phyloP scores from a whole-genome alignment of 1,140 invertebrate genomes.

The Pseudomyrmex gracilis region DNA sequence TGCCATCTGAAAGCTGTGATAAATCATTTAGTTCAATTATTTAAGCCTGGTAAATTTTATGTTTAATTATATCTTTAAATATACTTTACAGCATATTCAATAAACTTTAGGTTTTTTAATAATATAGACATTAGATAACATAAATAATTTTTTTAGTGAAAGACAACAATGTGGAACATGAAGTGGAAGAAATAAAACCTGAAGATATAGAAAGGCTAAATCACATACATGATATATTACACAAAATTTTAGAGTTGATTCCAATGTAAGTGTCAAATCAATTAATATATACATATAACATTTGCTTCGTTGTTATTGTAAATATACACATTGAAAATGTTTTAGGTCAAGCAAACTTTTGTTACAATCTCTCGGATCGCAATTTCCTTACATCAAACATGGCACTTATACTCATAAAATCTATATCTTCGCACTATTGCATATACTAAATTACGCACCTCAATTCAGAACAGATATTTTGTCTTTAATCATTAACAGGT shows the following conservation, averaged over 20 bases:
- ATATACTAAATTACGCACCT: constrained; percentile 88
- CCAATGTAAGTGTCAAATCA: constrained; percentile 87
- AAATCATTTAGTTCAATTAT: constrained; percentile 86
- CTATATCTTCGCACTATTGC: constrained; percentile 89
- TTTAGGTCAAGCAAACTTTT: constrained; percentile 87
- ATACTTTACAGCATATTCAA: constrained; percentile 70
- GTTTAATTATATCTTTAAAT: constrained; percentile 37
- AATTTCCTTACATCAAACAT: constrained; percentile 89
- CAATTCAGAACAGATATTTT: constrained; percentile 87
- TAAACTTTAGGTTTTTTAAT: constrained; percentile 44
- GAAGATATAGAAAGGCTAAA: constrained; percentile 83
- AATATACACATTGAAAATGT: constrained; percentile 61
- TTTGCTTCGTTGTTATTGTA: not conserved
- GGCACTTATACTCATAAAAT: constrained; percentile 86
- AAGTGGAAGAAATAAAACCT: constrained; percentile 80
- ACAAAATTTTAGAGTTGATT: constrained; percentile 86
- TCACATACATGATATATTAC: constrained; percentile 87
- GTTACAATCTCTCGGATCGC: constrained; percentile 84
- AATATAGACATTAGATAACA: too few species aligned
- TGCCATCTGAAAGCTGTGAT: constrained; percentile 87
- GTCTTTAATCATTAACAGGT: constrained; percentile 89
- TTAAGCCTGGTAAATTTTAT: constrained; percentile 84
- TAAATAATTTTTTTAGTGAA: constrained; percentile 60
- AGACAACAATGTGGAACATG: constrained; percentile 81
- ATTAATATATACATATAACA: constrained; percentile 34